A percentile compares a stretch with the other conserved stretches of the same genome.
Conservation (phyloP, 2,888 invertebrate genomes). For the Lasioglossum morio region DNA sequence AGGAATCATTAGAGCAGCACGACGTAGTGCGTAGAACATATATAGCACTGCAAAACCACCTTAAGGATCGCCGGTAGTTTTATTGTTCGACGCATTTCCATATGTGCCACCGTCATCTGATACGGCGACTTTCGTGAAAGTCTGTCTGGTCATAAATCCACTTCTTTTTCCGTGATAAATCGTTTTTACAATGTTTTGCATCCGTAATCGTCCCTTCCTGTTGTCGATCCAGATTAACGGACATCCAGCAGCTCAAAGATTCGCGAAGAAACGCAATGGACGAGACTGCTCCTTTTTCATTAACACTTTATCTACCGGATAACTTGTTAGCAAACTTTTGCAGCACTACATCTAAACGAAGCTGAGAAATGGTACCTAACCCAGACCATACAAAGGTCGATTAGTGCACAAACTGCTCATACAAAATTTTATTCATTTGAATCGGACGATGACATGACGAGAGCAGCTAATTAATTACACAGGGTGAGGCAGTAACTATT, state of each 20-base stretch:
- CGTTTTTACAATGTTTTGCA: conserved; percentile 50
- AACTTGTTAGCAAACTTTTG: not conserved
- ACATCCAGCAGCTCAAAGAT: conserved; percentile 7
- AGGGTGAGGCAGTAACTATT: no score
- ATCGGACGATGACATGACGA: no score
- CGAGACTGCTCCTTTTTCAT: not conserved
- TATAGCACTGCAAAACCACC: conserved; percentile 22
- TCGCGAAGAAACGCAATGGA: conserved; percentile 2
- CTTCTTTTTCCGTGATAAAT: conserved; percentile 50
- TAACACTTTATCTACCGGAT: not conserved
- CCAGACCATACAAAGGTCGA: no score
- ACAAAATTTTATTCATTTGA: no score
- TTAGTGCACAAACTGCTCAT: no score
- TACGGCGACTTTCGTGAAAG: conserved; percentile 54
- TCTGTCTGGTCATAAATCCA: conserved; percentile 48
- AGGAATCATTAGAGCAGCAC: not conserved
- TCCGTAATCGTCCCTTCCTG: conserved; percentile 48
- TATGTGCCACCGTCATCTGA: conserved; percentile 65
- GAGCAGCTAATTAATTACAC: no score
- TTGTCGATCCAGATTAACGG: conserved; percentile 41
- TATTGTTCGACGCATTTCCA: conserved; percentile 58
- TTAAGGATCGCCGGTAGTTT: conserved; percentile 34
- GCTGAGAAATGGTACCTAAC: no score
- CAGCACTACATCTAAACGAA: not conserved
- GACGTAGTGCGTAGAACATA: not conserved